Percentiles rank a stretch among this genome's conserved stretches.
phyloP scores from a whole-genome alignment of 2,888 invertebrate genomes.

The Lepidocyrtinus sp. region DNA sequence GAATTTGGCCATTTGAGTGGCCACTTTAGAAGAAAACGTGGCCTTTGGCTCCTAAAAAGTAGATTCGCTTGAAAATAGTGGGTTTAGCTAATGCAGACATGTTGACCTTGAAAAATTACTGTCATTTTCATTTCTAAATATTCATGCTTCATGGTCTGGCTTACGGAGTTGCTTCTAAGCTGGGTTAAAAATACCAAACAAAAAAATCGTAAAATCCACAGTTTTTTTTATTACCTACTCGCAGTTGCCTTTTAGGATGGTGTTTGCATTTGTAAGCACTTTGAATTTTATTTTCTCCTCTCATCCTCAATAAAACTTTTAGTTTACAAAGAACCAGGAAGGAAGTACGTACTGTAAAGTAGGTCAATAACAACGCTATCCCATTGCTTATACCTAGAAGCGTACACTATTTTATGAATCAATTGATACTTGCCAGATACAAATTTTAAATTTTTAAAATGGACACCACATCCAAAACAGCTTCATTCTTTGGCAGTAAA shows the following conservation, averaged over 20 bases:
- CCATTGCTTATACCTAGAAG: too few species aligned
- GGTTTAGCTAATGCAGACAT: background rate
- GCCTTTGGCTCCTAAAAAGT: too few species aligned
- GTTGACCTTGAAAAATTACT: background rate
- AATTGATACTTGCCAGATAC: too few species aligned
- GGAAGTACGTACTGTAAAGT: too few species aligned
- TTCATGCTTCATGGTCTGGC: background rate
- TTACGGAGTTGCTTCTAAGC: background rate
- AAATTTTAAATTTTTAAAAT: too few species aligned
- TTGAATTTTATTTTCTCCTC: background rate
- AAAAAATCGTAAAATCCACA: background rate
- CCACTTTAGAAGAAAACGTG: background rate
- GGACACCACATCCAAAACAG: too few species aligned
- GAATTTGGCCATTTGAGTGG: background rate
- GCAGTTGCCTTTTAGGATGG: background rate
- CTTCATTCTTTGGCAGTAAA: too few species aligned
- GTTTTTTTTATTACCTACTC: background rate
- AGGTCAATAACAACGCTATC: too few species aligned
- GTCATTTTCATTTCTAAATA: conserved; percentile 6
- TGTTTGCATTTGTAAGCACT: background rate
- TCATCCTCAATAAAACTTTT: too few species aligned
- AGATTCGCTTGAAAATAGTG: background rate
- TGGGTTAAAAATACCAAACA: background rate
- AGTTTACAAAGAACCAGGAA: too few species aligned
- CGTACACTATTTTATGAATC: too few species aligned